phyloP scores from a whole-genome alignment of 2,888 invertebrate species.

The Dromius quadrimaculatus region DNA sequence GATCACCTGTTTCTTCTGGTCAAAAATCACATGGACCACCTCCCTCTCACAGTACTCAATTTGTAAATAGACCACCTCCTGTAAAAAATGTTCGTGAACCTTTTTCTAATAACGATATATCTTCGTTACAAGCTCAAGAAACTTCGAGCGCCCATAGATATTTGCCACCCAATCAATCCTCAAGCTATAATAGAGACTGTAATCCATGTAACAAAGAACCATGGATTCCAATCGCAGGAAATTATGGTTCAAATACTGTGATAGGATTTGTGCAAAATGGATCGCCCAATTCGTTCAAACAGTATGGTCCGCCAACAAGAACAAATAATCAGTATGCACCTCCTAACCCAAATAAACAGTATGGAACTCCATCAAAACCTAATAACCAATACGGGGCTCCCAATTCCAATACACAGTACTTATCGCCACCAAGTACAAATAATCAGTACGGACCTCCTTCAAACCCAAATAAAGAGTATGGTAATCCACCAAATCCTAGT shows the following conservation, averaged over 20 bases:
- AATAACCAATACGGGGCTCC: conserved; percentile 57
- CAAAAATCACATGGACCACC: conserved; percentile 41
- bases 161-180: conserved; percentile 56
- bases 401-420: conserved; percentile 54
- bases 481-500: conserved; percentile 53
- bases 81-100: not conserved
- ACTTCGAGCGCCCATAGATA: conserved; percentile 53
- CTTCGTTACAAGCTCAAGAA: not conserved
- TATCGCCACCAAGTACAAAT: conserved; percentile 55
- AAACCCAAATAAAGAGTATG: conserved; percentile 39
- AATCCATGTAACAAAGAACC: conserved; percentile 84
- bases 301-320: conserved; percentile 56
- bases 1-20: conserved; percentile 22
- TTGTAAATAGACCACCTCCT: not conserved
- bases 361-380: conserved; percentile 51
- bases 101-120: not conserved
- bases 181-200: conserved; percentile 68
- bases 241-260: conserved; percentile 59
- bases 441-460: conserved; percentile 56
- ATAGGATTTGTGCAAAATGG: conserved; percentile 60
- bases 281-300: conserved; percentile 55
- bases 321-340: conserved; percentile 55
- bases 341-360: conserved; percentile 47
- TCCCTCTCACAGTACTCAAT: conserved; percentile 55
- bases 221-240: conserved; percentile 82